Evolutionary conservation across 2,113 vertebrate species (phyloP).

Genomic region (Corvus hawaiiensis): DNA sequence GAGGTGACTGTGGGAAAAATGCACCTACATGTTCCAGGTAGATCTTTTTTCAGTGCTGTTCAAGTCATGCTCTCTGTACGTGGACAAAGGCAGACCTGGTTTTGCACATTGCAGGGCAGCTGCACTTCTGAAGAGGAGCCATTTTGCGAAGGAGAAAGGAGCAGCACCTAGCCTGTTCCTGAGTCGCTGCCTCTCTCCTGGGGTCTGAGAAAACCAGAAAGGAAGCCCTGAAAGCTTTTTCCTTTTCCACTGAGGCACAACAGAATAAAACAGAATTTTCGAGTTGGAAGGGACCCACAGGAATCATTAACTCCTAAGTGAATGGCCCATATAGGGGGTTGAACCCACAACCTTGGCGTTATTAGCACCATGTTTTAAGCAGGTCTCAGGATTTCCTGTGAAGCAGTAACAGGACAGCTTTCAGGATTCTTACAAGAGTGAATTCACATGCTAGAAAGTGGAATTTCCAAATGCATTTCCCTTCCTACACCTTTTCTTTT

Average conservation of each 20-base stretch:
- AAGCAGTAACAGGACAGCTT: background rate
- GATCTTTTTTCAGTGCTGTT: background rate
- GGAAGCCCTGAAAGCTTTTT: background rate
- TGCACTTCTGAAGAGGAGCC: background rate
- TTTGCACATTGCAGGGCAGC: background rate
- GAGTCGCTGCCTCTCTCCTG: background rate
- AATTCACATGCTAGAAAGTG: conserved; percentile 5
- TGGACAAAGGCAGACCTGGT: background rate
- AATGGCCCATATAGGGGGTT: background rate
- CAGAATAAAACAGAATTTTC: background rate
- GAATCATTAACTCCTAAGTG: background rate
- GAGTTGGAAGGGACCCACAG: background rate
- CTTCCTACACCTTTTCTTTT: conserved; percentile 32
- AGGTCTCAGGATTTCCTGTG: background rate
- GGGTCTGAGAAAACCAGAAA: background rate
- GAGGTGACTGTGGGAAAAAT: background rate
- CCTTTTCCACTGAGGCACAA: background rate
- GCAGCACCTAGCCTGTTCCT: background rate
- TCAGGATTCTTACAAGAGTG: background rate
- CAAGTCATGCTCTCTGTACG: background rate
- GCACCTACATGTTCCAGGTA: background rate
- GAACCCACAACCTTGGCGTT: background rate
- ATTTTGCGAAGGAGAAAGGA: background rate
- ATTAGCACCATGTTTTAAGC: background rate
- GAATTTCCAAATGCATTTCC: conserved; percentile 28